A percentile compares a stretch with the other conserved stretches of the same genome.
These are phyloP conservation scores for Petaurus breviceps DNA, from an alignment of 2,113 vertebrate genomes.

Conservation along the genomic window DNA sequence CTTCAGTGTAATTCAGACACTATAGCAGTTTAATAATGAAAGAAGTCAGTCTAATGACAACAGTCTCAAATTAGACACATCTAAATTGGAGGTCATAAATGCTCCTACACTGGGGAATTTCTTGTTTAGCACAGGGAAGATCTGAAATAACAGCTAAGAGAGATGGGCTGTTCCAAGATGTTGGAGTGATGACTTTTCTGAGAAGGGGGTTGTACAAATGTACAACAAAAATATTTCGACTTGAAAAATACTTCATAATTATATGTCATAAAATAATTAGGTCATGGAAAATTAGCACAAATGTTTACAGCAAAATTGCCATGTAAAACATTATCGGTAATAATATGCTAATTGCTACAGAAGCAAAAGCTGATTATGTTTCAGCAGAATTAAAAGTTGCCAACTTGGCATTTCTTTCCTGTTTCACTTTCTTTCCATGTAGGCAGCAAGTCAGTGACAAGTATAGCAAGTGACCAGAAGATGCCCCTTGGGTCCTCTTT, in stretches of 20 bases:
- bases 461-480: not conserved
- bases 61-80: slow-evolving; percentile 62
- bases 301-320: slow-evolving; percentile 91
- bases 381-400: slow-evolving; percentile 85
- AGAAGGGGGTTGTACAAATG: slow-evolving; percentile 81
- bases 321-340: slow-evolving; percentile 89
- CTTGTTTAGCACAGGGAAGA: slow-evolving; percentile 46
- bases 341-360: slow-evolving; percentile 90
- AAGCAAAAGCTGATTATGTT: slow-evolving; percentile 90
- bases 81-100: slow-evolving; percentile 9
- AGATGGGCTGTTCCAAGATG: slow-evolving; percentile 49
- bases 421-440: slow-evolving; percentile 54
- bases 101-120: slow-evolving; percentile 47
- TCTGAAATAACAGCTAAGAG: slow-evolving; percentile 62
- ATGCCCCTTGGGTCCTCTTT: slow-evolving; percentile 2
- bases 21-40: slow-evolving; percentile 33
- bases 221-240: slow-evolving; percentile 84
- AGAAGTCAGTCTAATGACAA: slow-evolving; percentile 32
- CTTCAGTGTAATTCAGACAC: not conserved
- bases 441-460: slow-evolving; percentile 3
- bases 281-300: slow-evolving; percentile 90
- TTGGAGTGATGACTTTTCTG: slow-evolving; percentile 73
- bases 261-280: slow-evolving; percentile 90
- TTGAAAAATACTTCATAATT: slow-evolving; percentile 88
- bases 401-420: slow-evolving; percentile 78